These are phyloP conservation scores for Smutsia gigantea DNA, from an alignment of 2,797 vertebrate genomes.

Conservation along the genomic window DNA sequence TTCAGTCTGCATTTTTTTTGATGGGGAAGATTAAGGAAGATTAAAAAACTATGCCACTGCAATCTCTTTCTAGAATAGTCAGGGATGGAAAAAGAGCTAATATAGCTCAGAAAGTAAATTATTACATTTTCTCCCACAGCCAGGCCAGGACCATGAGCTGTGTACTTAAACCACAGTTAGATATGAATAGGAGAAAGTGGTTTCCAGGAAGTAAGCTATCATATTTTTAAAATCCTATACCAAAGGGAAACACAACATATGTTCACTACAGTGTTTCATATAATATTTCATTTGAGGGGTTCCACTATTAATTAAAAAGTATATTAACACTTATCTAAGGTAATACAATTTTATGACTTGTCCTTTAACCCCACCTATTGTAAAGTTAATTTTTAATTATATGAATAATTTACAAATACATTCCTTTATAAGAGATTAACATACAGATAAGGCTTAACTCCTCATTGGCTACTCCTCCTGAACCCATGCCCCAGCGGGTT, in stretches of 20 bases:
- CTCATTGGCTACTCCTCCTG: neutral
- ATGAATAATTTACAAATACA: neutral
- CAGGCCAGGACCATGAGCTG: neutral
- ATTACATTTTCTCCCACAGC: neutral
- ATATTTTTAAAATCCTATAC: neutral
- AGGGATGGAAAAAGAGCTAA: neutral
- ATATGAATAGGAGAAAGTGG: neutral
- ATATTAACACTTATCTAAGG: neutral
- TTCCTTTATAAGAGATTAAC: conserved; percentile 12
- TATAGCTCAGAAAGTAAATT: neutral
- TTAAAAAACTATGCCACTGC: neutral
- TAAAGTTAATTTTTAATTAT: conserved; percentile 47
- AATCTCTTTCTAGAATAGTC: neutral
- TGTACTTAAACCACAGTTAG: neutral
- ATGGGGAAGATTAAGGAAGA: neutral
- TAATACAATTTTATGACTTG: neutral
- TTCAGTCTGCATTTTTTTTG: neutral
- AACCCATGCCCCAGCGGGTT: neutral
- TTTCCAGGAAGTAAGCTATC: neutral
- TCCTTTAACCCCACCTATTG: neutral
- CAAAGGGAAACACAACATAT: neutral
- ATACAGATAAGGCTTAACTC: neutral
- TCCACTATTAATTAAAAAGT: neutral
- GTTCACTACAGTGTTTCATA: neutral
- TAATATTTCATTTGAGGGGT: neutral